A percentile compares a stretch with the other conserved stretches of the same genome.
These are phyloP conservation scores for Babylonia areolata DNA, from an alignment of 1,140 invertebrate genomes.

Conservation along the genomic window DNA sequence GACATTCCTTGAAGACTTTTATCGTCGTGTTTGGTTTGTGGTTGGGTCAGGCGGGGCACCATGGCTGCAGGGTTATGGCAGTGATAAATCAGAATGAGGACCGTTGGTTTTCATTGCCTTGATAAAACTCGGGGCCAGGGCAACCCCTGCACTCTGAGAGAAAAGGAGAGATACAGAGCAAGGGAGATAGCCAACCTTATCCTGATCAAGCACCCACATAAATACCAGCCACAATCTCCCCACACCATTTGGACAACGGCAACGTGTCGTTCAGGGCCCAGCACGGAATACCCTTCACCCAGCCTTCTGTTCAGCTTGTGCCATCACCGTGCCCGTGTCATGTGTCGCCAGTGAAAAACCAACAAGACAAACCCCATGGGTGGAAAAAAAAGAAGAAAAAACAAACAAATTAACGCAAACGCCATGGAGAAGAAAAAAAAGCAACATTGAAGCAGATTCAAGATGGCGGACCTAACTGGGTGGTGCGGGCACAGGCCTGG, in stretches of 20 bases:
- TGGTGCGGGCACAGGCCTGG: not conserved
- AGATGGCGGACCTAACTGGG: not conserved
- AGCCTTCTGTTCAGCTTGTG: not conserved
- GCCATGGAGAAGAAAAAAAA: not conserved
- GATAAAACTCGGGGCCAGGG: slow-evolving; percentile 13
- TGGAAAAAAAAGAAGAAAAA: not conserved
- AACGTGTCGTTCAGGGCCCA: not conserved
- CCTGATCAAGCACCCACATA: slow-evolving; percentile 19
- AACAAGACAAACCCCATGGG: too few relatives aligned
- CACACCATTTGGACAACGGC: not conserved
- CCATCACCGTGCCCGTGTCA: too few relatives aligned
- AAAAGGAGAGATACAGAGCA: slow-evolving; percentile 7
- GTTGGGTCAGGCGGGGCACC: too few relatives aligned
- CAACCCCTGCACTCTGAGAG: slow-evolving; percentile 11
- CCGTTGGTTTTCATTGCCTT: slow-evolving; percentile 8
- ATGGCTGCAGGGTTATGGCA: slow-evolving; percentile 5
- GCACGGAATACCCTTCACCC: not conserved
- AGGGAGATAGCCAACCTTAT: not conserved
- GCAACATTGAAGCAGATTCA: slow-evolving; percentile 6
- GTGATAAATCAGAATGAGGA: slow-evolving; percentile 30
- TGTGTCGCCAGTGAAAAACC: too few relatives aligned
- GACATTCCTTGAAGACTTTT: too few relatives aligned
- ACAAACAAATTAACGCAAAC: not conserved
- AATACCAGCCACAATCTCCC: slow-evolving; percentile 14
- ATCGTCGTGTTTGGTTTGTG: too few relatives aligned